Conservation (phyloP, 2,113 vertebrate genomes). For the Acanthochromis polyacanthus region DNA sequence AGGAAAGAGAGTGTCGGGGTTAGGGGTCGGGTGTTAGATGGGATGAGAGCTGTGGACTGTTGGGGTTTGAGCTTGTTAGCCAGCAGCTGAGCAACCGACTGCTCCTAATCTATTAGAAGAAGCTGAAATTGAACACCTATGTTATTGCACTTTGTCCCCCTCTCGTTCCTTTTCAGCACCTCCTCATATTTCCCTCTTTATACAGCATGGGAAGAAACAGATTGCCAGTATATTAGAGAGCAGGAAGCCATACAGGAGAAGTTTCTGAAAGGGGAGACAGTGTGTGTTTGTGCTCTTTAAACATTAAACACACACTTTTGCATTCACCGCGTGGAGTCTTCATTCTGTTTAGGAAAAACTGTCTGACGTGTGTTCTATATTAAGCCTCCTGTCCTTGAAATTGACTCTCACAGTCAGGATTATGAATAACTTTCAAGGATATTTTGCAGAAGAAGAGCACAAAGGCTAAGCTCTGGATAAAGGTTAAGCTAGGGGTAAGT, state of each 20-base stretch:
- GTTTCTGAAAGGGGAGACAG: not conserved
- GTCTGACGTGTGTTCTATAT: not conserved
- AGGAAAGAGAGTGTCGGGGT: conserved; percentile 6
- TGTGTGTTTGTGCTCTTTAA: not conserved
- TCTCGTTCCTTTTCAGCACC: conserved; percentile 5
- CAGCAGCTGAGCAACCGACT: conserved; percentile 38
- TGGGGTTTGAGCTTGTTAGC: conserved; percentile 53
- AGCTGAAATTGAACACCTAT: conserved; percentile 32
- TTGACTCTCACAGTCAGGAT: not conserved
- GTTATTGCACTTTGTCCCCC: conserved; percentile 9
- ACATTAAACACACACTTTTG: not conserved
- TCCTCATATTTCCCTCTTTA: conserved; percentile 8
- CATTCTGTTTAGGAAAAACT: not conserved
- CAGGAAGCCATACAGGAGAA: not conserved
- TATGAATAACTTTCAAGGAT: not conserved
- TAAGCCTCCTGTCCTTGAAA: not conserved
- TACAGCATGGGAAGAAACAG: not conserved
- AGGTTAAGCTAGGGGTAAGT: not conserved
- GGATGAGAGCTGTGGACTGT: conserved; percentile 26
- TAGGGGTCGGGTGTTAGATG: conserved; percentile 26
- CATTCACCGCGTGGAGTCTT: not conserved
- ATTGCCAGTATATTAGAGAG: not conserved
- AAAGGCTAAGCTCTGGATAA: not conserved
- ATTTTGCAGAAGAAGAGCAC: not conserved
- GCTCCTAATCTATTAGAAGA: conserved; percentile 17